Conservation (phyloP, 2,888 invertebrate species). For the Eilema depressum region DNA sequence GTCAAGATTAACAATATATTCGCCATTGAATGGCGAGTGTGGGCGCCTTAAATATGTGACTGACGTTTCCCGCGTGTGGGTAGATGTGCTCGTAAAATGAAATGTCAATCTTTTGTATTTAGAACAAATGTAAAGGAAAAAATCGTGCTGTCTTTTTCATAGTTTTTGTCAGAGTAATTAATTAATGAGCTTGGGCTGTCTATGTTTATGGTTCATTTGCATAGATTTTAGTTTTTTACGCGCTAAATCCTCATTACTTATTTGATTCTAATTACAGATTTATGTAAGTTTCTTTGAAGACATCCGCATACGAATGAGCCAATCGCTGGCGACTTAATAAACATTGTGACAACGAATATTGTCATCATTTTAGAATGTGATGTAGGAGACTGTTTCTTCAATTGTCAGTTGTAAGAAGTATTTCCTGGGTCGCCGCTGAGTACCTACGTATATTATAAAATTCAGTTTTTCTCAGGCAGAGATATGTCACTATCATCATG, state of each 20-base stretch:
- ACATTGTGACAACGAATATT: neutral
- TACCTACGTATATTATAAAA: too few relatives aligned
- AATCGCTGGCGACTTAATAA: neutral
- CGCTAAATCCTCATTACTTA: neutral
- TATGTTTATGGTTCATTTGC: neutral
- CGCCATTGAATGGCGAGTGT: slow-evolving; percentile 25
- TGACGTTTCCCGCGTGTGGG: slow-evolving; percentile 34
- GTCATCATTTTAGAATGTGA: neutral
- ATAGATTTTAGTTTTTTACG: neutral
- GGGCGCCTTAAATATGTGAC: slow-evolving; percentile 26
- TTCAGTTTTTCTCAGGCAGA: neutral
- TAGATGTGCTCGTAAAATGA: slow-evolving; percentile 14
- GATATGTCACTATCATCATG: neutral
- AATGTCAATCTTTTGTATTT: slow-evolving; percentile 6
- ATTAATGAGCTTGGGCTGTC: neutral
- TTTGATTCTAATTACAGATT: neutral
- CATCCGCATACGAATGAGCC: too few relatives aligned
- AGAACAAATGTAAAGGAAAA: slow-evolving; percentile 2
- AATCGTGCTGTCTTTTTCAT: neutral
- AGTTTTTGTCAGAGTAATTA: neutral
- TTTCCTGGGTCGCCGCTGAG: too few relatives aligned
- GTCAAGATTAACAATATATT: slow-evolving; percentile 23
- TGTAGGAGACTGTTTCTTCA: neutral
- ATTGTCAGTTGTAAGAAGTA: too few relatives aligned
- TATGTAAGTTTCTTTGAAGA: neutral